A percentile compares a stretch with the other conserved stretches of the same genome.
These are phyloP conservation scores for Campoplex capitator DNA, from an alignment of 2,888 invertebrate species.

Conservation along the genomic window DNA sequence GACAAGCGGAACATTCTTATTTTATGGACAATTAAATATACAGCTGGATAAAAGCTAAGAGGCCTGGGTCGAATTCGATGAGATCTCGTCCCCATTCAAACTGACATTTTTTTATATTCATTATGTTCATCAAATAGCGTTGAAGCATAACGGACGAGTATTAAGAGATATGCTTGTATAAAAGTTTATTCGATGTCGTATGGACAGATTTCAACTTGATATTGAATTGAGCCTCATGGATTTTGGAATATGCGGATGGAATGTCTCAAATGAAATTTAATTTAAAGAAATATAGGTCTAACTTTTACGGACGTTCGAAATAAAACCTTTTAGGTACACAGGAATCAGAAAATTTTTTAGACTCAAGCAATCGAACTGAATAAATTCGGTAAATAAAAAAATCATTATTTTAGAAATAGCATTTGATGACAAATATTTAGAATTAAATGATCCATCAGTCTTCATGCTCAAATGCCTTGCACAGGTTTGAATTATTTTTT, in stretches of 20 bases:
- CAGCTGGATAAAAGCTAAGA: conserved; percentile 46
- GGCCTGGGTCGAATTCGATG: conserved; percentile 33
- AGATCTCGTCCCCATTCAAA: conserved; percentile 55
- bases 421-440: no score
- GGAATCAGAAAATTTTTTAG: no score
- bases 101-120: conserved; percentile 29
- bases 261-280: not conserved
- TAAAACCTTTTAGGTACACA: not conserved
- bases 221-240: conserved; percentile 10
- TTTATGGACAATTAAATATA: conserved; percentile 75
- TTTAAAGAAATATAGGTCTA: not conserved
- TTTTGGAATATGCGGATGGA: conserved; percentile 19
- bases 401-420: no score
- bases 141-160: conserved; percentile 36
- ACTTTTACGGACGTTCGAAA: not conserved
- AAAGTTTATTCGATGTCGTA: not conserved
- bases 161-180: not conserved
- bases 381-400: not conserved
- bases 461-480: no score
- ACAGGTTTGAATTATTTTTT: no score
- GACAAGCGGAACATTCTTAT: conserved; percentile 80
- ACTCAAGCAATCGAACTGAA: no score
- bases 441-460: no score
- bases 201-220: conserved; percentile 38
- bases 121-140: conserved; percentile 44